Percentiles rank a stretch among this genome's conserved stretches.
These are phyloP conservation scores for Gobionotothen gibberifrons DNA, from an alignment of 2,797 vertebrate species.

Conservation along the genomic window DNA sequence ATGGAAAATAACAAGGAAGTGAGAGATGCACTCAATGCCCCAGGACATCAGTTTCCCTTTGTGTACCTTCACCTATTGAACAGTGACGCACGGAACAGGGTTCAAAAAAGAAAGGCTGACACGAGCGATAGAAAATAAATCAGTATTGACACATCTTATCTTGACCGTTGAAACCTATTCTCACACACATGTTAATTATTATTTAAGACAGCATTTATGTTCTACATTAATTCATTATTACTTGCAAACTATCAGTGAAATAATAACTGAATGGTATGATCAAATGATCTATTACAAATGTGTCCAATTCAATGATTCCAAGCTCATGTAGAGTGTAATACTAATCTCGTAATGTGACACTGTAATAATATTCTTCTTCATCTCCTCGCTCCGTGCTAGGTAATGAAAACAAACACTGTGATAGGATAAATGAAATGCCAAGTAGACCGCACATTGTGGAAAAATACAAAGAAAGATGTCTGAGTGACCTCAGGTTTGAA, in stretches of 20 bases:
- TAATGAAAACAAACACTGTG: not conserved
- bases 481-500: constrained; percentile 39
- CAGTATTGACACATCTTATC: not conserved
- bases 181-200: not conserved
- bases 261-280: not conserved
- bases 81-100: not conserved
- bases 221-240: not conserved
- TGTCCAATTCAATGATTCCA: not conserved
- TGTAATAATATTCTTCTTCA: not conserved
- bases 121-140: not conserved
- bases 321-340: not conserved
- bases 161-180: not conserved
- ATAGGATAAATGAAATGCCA: not conserved
- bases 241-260: not conserved
- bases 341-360: not conserved
- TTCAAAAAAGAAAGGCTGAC: not conserved
- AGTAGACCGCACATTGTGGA: constrained; percentile 12
- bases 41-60: not conserved
- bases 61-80: not conserved
- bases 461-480: constrained; percentile 23
- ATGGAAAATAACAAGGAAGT: constrained; percentile 8
- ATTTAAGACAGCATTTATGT: not conserved
- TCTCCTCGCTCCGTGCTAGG: not conserved
- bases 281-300: not conserved
- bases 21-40: not conserved